Conservation (phyloP, 1,140 invertebrate species). For the Diabrotica undecimpunctata region DNA sequence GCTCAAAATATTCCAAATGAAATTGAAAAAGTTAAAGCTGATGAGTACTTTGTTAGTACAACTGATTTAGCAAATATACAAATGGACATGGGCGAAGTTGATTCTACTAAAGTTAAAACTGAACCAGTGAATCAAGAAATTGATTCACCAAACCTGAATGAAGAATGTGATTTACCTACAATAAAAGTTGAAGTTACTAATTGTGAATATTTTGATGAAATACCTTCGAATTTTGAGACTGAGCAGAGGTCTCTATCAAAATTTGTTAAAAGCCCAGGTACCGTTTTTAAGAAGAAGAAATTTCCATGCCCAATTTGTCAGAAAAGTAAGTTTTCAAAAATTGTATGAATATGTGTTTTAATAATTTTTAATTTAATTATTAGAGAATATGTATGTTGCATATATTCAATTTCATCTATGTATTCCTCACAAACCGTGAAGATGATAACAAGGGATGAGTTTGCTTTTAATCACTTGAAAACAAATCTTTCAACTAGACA, state of each 20-base stretch:
- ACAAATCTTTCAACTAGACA: no score
- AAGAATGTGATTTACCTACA: background rate
- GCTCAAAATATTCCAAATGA: background rate
- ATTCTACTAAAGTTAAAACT: background rate
- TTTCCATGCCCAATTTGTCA: background rate
- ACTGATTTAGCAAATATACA: background rate
- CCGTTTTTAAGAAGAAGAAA: background rate
- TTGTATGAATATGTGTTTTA: background rate
- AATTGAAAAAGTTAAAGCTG: background rate
- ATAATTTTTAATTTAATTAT: no score
- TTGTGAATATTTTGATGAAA: background rate
- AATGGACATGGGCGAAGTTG: background rate
- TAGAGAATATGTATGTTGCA: no score
- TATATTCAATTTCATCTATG: no score
- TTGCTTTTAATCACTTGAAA: no score
- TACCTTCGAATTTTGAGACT: no score
- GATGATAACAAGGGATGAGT: no score
- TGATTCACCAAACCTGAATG: background rate
- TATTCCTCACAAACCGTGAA: no score
- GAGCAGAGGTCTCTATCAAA: background rate
- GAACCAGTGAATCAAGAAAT: background rate
- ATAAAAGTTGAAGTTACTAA: background rate
- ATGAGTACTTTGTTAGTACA: background rate
- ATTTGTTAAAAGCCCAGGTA: background rate
- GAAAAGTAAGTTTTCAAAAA: background rate